These are phyloP conservation scores for Aotus griseimembra DNA, from an alignment of 2,797 vertebrate species.

Conservation along the genomic window DNA sequence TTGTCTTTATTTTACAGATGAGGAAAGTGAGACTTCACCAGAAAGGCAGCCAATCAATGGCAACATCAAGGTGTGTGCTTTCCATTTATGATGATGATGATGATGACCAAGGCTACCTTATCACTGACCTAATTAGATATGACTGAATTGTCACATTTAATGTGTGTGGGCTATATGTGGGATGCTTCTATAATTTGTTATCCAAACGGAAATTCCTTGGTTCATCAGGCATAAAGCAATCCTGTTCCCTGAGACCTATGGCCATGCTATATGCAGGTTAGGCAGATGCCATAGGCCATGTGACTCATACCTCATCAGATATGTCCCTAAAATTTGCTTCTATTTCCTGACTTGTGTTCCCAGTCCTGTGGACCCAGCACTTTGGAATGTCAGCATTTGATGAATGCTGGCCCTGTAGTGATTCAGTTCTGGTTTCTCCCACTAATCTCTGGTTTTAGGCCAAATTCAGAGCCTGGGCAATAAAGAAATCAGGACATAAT, in stretches of 20 bases:
- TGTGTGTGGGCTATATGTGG: background rate
- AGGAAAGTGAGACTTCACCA: background rate
- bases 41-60: background rate
- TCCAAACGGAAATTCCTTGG: background rate
- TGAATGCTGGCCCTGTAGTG: background rate
- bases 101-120: background rate
- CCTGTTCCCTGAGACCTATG: background rate
- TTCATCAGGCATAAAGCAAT: background rate
- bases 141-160: background rate
- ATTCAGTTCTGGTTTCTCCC: background rate
- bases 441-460: background rate
- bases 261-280: background rate
- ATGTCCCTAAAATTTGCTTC: background rate
- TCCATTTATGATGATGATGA: background rate
- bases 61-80: background rate
- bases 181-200: background rate
- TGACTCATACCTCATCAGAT: background rate
- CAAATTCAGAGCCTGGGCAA: background rate
- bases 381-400: background rate
- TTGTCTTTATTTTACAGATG: background rate
- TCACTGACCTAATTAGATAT: background rate
- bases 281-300: background rate
- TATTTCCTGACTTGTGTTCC: background rate
- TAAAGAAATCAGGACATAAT: background rate
- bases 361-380: background rate